Evolutionary conservation across 2,797 vertebrate genomes (phyloP).

Genomic region (Neopelma chrysocephalum): DNA sequence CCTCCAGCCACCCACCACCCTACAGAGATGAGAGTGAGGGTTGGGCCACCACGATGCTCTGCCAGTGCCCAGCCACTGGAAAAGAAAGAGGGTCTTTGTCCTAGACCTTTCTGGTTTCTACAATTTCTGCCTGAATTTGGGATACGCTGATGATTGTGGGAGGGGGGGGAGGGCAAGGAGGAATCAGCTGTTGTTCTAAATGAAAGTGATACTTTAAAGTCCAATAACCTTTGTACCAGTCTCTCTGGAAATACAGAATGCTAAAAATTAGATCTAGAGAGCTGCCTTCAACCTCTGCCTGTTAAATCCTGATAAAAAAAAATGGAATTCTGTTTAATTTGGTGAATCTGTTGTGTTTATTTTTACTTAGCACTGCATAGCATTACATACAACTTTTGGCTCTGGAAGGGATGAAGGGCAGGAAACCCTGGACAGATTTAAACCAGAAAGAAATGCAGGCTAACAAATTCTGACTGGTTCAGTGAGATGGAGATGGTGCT

Average conservation of each 20-base stretch:
- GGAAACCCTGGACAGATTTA: background rate
- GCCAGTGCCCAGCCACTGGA: background rate
- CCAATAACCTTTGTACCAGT: background rate
- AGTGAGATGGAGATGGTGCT: background rate
- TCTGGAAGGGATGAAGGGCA: background rate
- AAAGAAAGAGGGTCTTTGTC: background rate
- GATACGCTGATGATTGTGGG: rapidly evolving
- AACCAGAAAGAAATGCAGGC: background rate
- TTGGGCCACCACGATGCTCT: background rate
- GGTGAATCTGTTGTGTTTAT: background rate
- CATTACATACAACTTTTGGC: background rate
- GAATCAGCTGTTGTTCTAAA: background rate
- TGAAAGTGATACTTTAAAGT: background rate
- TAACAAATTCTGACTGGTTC: background rate
- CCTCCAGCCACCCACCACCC: rapidly evolving
- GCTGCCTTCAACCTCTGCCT: background rate
- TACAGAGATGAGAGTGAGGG: rapidly evolving
- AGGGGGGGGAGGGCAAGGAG: rapidly evolving
- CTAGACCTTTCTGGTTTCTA: background rate
- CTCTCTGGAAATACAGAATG: background rate
- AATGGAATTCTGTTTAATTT: background rate
- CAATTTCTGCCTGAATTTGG: background rate
- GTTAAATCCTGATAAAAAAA: background rate
- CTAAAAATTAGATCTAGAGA: background rate
- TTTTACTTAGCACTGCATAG: background rate